Percentiles rank a stretch among this genome's conserved stretches.
Conservation (phyloP, 2,113 vertebrate genomes). For the Pluvialis apricaria region DNA sequence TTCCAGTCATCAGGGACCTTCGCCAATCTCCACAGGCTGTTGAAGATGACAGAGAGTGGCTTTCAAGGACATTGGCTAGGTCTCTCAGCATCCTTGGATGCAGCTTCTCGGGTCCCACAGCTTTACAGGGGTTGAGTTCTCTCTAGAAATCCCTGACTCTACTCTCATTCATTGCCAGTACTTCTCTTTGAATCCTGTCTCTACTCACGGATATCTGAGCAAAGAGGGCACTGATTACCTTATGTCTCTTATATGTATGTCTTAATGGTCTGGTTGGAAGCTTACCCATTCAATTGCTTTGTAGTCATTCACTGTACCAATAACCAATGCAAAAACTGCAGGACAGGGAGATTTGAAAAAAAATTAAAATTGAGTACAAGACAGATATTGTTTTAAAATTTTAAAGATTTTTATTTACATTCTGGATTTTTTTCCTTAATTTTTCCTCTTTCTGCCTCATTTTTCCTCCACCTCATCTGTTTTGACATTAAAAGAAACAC, state of each 20-base stretch:
- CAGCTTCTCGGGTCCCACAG: not conserved
- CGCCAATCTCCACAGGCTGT: not conserved
- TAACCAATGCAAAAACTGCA: not conserved
- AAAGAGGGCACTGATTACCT: not conserved
- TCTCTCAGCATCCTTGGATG: not conserved
- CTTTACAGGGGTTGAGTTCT: not conserved
- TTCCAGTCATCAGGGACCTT: not conserved
- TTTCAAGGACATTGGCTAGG: not conserved
- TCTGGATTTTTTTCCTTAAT: not conserved
- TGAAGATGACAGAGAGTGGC: not conserved
- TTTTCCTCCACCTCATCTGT: not conserved
- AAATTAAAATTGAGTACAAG: fast-evolving
- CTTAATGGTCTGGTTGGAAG: not conserved
- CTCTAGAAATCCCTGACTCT: not conserved
- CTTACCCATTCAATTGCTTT: not conserved
- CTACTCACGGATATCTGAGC: not conserved
- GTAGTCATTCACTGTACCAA: not conserved
- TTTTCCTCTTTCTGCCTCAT: not conserved
- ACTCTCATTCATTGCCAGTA: not conserved
- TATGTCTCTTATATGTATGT: not conserved
- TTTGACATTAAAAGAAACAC: not conserved
- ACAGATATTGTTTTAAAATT: not conserved
- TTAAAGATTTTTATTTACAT: not conserved
- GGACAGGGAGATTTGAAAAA: not conserved
- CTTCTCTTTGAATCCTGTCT: not conserved